These are phyloP conservation scores for Meloidogyne floridensis DNA, from an alignment of 1,140 invertebrate species.

Conservation along the genomic window DNA sequence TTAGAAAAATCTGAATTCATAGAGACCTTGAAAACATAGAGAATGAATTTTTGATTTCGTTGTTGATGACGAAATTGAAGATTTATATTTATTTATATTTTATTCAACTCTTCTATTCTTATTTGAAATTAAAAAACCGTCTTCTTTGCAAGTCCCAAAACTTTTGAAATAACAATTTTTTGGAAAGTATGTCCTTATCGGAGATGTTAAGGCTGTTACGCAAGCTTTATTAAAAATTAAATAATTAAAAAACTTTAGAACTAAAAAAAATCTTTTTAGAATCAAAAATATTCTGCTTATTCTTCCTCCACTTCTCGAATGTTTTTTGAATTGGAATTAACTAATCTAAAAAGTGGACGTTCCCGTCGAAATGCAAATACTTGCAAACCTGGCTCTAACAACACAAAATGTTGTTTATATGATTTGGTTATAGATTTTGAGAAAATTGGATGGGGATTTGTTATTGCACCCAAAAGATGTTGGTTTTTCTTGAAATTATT, in stretches of 20 bases:
- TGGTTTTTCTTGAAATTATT: neutral
- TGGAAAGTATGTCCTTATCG: too few relatives aligned
- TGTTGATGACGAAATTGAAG: too few relatives aligned
- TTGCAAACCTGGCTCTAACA: slow-evolving; percentile 43
- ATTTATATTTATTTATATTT: too few relatives aligned
- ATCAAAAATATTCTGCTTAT: neutral
- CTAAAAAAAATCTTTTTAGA: slow-evolving; percentile 6
- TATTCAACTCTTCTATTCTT: too few relatives aligned
- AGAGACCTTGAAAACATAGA: too few relatives aligned
- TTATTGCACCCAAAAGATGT: slow-evolving; percentile 59
- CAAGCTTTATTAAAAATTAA: too few relatives aligned
- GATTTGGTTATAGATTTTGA: slow-evolving; percentile 60
- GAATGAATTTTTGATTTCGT: too few relatives aligned
- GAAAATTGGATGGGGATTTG: slow-evolving; percentile 60
- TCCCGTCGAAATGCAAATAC: slow-evolving; percentile 31
- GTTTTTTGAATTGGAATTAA: slow-evolving; percentile 49
- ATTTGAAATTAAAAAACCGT: too few relatives aligned
- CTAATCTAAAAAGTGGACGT: slow-evolving; percentile 41
- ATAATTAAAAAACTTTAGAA: neutral
- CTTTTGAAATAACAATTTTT: too few relatives aligned
- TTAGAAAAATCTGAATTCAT: too few relatives aligned
- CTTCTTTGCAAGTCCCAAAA: too few relatives aligned
- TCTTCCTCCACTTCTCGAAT: slow-evolving; percentile 31
- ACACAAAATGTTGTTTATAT: slow-evolving; percentile 56
- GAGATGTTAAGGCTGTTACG: too few relatives aligned